These are phyloP conservation scores for Notarius lentiginosus DNA, from an alignment of 2,113 vertebrate genomes.

Conservation along the genomic window DNA sequence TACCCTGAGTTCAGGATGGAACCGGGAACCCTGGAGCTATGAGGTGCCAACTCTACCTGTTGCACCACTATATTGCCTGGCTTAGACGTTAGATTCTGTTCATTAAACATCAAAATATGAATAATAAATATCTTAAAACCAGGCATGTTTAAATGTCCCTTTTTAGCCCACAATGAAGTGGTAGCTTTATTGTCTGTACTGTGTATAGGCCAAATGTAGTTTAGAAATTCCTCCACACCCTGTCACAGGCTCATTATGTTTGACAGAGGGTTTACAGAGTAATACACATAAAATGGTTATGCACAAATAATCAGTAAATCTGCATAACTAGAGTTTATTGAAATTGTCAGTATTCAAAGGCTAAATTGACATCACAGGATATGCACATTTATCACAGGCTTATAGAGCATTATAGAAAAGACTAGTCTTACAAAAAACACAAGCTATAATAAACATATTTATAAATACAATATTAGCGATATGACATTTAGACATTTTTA, in stretches of 20 bases:
- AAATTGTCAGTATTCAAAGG: constrained; percentile 48
- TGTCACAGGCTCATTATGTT: background rate
- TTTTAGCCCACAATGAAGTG: background rate
- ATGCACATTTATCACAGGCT: constrained; percentile 51
- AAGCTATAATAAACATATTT: constrained; percentile 80
- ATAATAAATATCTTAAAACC: background rate
- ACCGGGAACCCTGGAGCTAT: background rate
- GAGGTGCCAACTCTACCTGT: background rate
- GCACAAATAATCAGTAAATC: constrained; percentile 12
- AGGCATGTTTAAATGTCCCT: background rate
- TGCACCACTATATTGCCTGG: background rate
- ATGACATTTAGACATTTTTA: constrained; percentile 76
- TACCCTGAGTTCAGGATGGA: background rate
- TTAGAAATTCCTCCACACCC: background rate
- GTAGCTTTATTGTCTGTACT: background rate
- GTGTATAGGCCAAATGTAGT: background rate
- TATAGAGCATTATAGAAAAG: constrained; percentile 49
- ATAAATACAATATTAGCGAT: constrained; percentile 87
- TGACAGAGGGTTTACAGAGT: background rate
- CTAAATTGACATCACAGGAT: constrained; percentile 47
- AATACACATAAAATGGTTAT: background rate
- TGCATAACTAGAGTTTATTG: constrained; percentile 45
- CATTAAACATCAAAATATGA: background rate
- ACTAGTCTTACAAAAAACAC: constrained; percentile 71
- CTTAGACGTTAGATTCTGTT: background rate